Conservation (phyloP, 2,113 vertebrate species). For the Pygoscelis antarcticus region DNA sequence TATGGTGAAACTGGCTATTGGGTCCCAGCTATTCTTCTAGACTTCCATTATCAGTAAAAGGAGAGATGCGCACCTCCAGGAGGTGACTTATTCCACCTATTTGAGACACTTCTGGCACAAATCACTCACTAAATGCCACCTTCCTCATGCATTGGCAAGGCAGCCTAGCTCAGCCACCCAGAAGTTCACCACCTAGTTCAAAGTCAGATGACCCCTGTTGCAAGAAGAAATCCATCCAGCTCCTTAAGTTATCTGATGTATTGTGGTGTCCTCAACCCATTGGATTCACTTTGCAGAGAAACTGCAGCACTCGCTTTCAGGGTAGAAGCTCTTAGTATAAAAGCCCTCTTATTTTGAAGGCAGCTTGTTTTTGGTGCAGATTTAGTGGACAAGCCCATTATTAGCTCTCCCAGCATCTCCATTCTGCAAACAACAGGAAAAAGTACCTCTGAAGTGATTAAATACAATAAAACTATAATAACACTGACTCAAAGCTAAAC, state of each 20-base stretch:
- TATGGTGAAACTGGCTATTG: not conserved
- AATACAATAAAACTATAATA: not conserved
- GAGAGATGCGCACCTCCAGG: not conserved
- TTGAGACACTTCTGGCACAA: not conserved
- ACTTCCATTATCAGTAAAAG: not conserved
- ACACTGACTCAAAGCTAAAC: not conserved
- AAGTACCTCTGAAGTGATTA: not conserved
- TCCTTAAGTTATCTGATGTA: not conserved
- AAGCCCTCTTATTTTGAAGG: not conserved
- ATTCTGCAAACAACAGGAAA: not conserved
- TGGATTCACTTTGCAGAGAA: not conserved
- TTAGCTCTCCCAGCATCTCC: not conserved
- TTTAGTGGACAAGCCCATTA: not conserved
- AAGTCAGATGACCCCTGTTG: not conserved
- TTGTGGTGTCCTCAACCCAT: not conserved
- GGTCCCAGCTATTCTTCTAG: not conserved
- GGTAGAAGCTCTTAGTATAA: not conserved
- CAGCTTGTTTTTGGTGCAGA: not conserved
- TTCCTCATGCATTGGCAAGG: not conserved
- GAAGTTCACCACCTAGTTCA: not conserved
- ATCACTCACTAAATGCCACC: not conserved
- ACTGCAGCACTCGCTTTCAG: not conserved
- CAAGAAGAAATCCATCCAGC: not conserved
- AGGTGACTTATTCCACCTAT: not conserved
- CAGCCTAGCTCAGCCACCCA: not conserved